phyloP scores from a whole-genome alignment of 2,888 invertebrate genomes.

The Drosophila picticornis region DNA sequence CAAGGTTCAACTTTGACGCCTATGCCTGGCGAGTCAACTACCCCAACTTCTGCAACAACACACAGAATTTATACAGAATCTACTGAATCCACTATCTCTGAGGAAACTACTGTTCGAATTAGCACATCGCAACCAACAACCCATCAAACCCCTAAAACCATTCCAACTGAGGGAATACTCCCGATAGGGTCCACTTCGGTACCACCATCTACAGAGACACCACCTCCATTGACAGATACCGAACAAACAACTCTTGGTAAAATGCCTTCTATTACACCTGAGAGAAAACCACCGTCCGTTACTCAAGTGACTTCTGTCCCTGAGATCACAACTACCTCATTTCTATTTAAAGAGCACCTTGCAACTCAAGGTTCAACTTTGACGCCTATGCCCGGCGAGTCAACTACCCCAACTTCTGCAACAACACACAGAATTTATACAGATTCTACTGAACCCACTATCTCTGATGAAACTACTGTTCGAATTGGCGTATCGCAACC shows the following conservation, averaged over 20 bases:
- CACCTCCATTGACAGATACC: not conserved
- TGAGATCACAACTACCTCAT: not conserved
- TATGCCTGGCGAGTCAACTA: no score
- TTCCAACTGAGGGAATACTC: not conserved
- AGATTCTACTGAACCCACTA: not conserved
- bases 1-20: no score
- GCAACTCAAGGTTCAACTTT: not conserved
- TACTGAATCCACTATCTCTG: not conserved
- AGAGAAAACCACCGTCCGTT: accelerated
- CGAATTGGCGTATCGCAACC: not conserved
- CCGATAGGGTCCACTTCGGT: not conserved
- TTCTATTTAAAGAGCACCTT: not conserved
- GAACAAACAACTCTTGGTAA: not conserved
- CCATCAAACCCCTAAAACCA: not conserved
- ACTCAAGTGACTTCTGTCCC: not conserved
- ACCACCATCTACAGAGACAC: not conserved
- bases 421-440: no score
- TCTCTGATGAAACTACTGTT: not conserved
- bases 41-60: no score
- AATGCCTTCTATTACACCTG: no score
- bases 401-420: not conserved
- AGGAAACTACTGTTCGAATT: not conserved
- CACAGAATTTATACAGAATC: not conserved
- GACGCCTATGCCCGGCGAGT: not conserved
- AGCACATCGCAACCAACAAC: not conserved